Conservation (phyloP, 2,797 vertebrate species). For the Enteromius radiatus region DNA sequence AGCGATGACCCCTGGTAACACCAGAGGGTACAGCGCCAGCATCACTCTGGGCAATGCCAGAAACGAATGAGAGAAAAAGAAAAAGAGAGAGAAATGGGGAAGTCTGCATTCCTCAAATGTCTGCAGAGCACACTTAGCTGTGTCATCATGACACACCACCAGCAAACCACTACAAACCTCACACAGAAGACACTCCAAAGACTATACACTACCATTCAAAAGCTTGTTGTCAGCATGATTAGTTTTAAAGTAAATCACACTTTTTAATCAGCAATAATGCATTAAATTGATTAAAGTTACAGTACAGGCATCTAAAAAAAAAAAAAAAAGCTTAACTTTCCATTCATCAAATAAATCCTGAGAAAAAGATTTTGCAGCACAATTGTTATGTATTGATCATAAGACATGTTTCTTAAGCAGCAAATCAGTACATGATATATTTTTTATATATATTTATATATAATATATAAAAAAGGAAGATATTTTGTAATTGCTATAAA, state of each 20-base stretch:
- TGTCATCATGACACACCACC: constrained; percentile 47
- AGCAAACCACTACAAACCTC: constrained; percentile 45
- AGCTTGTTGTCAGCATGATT: not conserved
- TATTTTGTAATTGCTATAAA: too few relatives aligned
- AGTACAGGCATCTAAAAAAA: not conserved
- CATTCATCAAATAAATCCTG: not conserved
- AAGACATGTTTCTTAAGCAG: not conserved
- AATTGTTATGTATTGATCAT: not conserved
- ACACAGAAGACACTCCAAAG: constrained; percentile 48
- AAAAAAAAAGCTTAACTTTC: not conserved
- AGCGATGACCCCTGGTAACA: constrained; percentile 34
- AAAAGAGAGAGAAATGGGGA: constrained; percentile 6
- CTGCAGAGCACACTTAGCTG: constrained; percentile 35
- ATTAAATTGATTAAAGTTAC: not conserved
- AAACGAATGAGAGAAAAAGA: constrained; percentile 1
- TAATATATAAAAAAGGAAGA: too few relatives aligned
- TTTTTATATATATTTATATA: too few relatives aligned
- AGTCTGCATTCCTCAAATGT: constrained; percentile 48
- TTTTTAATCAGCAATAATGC: not conserved
- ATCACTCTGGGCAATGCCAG: constrained; percentile 21
- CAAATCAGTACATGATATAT: not conserved
- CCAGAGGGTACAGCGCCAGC: constrained; percentile 16
- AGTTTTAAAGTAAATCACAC: not conserved
- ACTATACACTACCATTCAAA: not conserved
- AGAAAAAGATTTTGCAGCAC: too few relatives aligned